Evolutionary conservation across 1,140 invertebrate species (phyloP), one percentile per base, ranked within the genome.

Genomic region (Ganaspis sp.): DNA sequence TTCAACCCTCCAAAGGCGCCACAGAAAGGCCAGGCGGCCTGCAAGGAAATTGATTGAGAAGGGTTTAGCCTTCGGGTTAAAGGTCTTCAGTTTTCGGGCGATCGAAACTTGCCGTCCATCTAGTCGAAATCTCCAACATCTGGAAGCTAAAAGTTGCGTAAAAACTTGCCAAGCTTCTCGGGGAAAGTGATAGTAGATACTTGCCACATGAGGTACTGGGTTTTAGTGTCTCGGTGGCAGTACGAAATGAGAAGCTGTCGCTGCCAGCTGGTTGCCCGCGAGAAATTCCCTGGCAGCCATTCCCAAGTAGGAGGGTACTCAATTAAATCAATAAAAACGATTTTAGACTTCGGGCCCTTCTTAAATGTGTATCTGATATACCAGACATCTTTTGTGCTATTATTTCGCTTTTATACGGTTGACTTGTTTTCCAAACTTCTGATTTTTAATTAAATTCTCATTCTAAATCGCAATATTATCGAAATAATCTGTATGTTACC

Each of bases 21-120:
- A 71, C 83, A 84, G 83, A 87, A 87, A 89, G 86, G 88, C 45
- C 45, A 49, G n/a, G n/a, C 45, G 83, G 83, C 83, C 81, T 70
- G 78, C 81, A 87, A 88, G 89, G 86, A 90, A 91, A 91, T 91
- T 90, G 89, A 90, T 91, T 89, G 87, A 90, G 86, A 86, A 88
- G 87, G 85, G 85, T 89, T 89, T 81, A 71, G 81, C 78, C 81
- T 79, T 77, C 76, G 72, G 84, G 29, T 75, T 40, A 23, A 37
- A 69, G 64, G 72, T 15, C 53, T 80, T 45, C 80, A 77, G 74
- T 75, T 77, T 78, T 78, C 76, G 73, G 75, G 17, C 78, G 76
- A 83, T 80, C 76, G 78, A 64, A 80, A 75, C 23, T 54, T 21
- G 19, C 53, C 11, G 19, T 15, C 45, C 6, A 49, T 49, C 45